phyloP scores from a whole-genome alignment of 2,113 vertebrate species.

The Thunnus maccoyii region DNA sequence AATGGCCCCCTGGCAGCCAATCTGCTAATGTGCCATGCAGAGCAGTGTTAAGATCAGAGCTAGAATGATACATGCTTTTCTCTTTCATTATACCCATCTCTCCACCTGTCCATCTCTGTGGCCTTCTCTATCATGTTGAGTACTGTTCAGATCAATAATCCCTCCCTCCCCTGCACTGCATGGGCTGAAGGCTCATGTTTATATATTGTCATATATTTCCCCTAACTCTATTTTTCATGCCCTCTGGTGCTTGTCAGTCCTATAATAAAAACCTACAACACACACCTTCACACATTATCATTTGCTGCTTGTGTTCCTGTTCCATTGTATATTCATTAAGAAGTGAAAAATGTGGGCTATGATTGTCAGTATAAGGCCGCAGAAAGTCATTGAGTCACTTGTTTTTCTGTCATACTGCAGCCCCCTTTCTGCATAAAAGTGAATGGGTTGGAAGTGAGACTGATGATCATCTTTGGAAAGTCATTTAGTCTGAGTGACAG shows the following conservation, averaged over 20 bases:
- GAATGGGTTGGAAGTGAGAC: neutral
- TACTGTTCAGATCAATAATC: conserved; percentile 55
- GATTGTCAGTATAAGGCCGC: neutral
- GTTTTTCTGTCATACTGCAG: conserved; percentile 32
- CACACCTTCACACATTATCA: conserved; percentile 1
- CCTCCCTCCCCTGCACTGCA: neutral
- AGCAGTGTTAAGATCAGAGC: conserved; percentile 29
- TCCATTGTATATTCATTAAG: conserved; percentile 38
- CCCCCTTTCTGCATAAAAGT: neutral
- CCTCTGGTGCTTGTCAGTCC: neutral
- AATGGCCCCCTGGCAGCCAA: conserved; percentile 54
- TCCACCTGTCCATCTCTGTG: conserved; percentile 48
- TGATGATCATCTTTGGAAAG: neutral
- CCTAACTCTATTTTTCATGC: neutral
- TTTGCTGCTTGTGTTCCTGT: conserved; percentile 18
- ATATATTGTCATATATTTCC: conserved; percentile 31
- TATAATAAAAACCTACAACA: conserved; percentile 1
- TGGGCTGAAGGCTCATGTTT: conserved; percentile 8
- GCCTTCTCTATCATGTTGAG: conserved; percentile 19
- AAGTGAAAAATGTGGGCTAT: neutral
- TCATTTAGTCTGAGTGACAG: conserved; percentile 30
- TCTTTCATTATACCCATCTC: conserved; percentile 49
- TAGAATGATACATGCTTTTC: conserved; percentile 44
- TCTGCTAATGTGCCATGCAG: conserved; percentile 58
- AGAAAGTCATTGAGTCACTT: conserved; percentile 32